These are phyloP conservation scores for Amblyopsis rosae DNA, from an alignment of 2,113 vertebrate species.

Conservation along the genomic window DNA sequence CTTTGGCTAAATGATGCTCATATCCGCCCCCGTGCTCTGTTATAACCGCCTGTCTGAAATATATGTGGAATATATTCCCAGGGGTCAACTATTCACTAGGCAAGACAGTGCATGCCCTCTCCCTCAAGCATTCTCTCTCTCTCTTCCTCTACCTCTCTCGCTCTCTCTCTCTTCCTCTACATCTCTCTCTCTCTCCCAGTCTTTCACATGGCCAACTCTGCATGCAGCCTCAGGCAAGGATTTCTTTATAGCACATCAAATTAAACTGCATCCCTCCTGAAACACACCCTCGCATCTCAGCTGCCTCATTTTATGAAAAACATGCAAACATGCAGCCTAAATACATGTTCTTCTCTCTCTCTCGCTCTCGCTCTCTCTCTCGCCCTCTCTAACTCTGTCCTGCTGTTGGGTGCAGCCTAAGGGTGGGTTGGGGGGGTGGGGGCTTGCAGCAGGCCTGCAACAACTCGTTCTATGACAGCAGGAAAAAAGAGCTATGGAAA, in stretches of 20 bases:
- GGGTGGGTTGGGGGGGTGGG: neutral
- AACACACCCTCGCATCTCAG: neutral
- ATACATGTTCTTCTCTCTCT: neutral
- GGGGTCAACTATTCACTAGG: conserved; percentile 32
- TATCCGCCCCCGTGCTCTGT: neutral
- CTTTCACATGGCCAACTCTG: neutral
- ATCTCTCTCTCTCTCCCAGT: conserved; percentile 7
- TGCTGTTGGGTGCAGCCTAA: neutral
- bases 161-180: conserved; percentile 41
- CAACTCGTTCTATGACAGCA: too few species aligned
- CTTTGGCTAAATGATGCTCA: neutral
- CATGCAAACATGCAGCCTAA: neutral
- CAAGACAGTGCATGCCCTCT: conserved; percentile 47
- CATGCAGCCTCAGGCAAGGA: conserved; percentile 37
- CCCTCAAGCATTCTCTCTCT: too few species aligned
- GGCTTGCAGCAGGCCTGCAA: too few species aligned
- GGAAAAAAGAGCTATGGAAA: neutral
- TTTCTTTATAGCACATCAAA: neutral
- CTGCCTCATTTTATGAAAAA: neutral
- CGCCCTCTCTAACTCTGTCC: neutral
- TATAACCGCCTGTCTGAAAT: neutral
- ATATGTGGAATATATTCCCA: neutral
- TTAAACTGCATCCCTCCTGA: neutral
- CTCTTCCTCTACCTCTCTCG: conserved; percentile 3
- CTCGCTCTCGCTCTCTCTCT: too few species aligned